phyloP scores from a whole-genome alignment of 2,113 vertebrate genomes.

The Gobio gobio region DNA sequence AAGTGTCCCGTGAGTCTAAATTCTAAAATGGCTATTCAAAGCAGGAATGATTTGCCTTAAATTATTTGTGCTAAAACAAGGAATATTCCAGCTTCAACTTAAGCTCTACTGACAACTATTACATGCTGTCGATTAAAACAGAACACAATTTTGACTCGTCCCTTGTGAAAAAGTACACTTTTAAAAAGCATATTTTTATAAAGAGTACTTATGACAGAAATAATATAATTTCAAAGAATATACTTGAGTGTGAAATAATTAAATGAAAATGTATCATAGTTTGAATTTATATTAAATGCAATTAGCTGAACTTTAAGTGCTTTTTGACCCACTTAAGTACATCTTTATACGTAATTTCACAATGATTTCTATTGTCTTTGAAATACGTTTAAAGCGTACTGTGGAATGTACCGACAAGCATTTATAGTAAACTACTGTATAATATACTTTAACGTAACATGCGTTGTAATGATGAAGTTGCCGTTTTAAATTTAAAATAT shows the following conservation, averaged over 20 bases:
- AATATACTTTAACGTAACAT: neutral
- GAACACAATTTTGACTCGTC: neutral
- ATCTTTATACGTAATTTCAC: neutral
- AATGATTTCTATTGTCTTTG: neutral
- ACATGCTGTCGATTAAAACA: neutral
- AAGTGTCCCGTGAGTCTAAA: neutral
- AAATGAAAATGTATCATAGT: neutral
- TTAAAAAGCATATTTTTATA: neutral
- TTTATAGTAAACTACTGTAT: neutral
- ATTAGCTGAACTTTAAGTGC: neutral
- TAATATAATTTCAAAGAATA: neutral
- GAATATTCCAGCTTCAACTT: neutral
- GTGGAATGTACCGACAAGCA: too few species aligned
- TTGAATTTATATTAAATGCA: neutral
- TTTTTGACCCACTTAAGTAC: neutral
- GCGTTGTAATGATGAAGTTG: too few species aligned
- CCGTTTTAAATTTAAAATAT: neutral
- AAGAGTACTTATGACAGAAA: neutral
- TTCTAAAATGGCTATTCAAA: neutral
- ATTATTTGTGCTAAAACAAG: neutral
- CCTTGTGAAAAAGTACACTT: slow-evolving; percentile 5
- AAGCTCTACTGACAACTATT: too few species aligned
- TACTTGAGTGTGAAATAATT: neutral
- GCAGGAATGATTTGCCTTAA: neutral
- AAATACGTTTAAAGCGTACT: neutral